Conservation (phyloP, 2,113 vertebrate genomes). For the Lota lota region DNA sequence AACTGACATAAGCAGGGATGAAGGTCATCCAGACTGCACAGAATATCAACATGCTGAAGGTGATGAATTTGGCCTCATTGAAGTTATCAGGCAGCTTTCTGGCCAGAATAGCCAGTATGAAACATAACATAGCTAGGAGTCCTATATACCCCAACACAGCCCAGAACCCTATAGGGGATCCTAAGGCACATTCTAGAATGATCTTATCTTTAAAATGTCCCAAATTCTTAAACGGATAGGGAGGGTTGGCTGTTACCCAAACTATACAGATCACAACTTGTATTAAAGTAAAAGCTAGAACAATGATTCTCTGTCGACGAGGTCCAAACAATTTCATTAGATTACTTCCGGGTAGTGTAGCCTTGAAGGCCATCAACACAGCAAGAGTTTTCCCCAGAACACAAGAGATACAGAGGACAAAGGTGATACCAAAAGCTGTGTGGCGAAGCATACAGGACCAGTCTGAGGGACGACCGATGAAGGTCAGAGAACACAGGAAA, state of each 20-base stretch:
- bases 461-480: slow-evolving; percentile 67
- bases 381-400: slow-evolving; percentile 78
- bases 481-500: slow-evolving; percentile 72
- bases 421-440: slow-evolving; percentile 72
- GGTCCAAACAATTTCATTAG: slow-evolving; percentile 75
- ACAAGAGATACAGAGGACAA: slow-evolving; percentile 74
- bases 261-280: slow-evolving; percentile 68
- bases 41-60: slow-evolving; percentile 77
- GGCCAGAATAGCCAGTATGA: slow-evolving; percentile 69
- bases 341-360: slow-evolving; percentile 69
- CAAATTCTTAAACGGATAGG: slow-evolving; percentile 60
- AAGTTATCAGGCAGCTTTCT: slow-evolving; percentile 73
- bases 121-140: slow-evolving; percentile 62
- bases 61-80: slow-evolving; percentile 75
- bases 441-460: slow-evolving; percentile 75
- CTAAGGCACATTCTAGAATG: slow-evolving; percentile 64
- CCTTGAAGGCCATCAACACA: slow-evolving; percentile 75
- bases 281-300: slow-evolving; percentile 56
- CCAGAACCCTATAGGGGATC: slow-evolving; percentile 65
- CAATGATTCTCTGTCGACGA: slow-evolving; percentile 61
- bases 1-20: slow-evolving; percentile 74
- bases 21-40: slow-evolving; percentile 75
- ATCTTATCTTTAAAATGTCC: slow-evolving; percentile 56
- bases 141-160: slow-evolving; percentile 70
- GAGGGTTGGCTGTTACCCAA: slow-evolving; percentile 67